A percentile compares a stretch with the other conserved stretches of the same genome.
Evolutionary conservation across 2,797 vertebrate species (phyloP).

Genomic region (Arremon aurantiirostris): DNA sequence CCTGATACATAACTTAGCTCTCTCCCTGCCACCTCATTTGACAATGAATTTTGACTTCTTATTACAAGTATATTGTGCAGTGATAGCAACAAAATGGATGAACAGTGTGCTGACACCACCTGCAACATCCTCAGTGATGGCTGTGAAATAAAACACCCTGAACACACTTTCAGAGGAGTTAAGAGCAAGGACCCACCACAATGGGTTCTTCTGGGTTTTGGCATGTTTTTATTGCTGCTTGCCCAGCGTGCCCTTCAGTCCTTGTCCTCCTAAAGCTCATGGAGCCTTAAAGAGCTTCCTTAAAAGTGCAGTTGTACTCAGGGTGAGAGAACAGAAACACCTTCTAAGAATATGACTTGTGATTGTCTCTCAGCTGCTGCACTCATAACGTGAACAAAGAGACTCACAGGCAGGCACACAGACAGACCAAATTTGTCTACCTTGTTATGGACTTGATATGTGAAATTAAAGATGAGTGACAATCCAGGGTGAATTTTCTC

Average conservation of each 20-base stretch:
- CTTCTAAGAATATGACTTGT: background rate
- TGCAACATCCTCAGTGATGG: background rate
- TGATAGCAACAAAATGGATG: conserved; percentile 5
- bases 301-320: background rate
- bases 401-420: background rate
- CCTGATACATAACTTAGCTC: background rate
- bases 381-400: accelerated
- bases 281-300: background rate
- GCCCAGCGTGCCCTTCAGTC: background rate
- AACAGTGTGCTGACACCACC: background rate
- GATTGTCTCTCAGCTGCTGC: background rate
- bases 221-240: background rate
- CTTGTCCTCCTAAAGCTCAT: background rate
- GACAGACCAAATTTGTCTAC: background rate
- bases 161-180: conserved; percentile 49
- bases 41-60: conserved; percentile 21
- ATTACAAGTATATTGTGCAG: background rate
- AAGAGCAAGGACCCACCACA: conserved; percentile 14
- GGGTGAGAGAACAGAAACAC: background rate
- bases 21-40: background rate
- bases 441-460: background rate
- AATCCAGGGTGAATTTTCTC: background rate
- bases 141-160: conserved; percentile 55
- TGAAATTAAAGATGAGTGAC: background rate
- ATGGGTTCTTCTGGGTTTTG: background rate